Evolutionary conservation across 2,797 vertebrate genomes (phyloP), one percentile per base, ranked within the genome.

Genomic region (Tympanoctomys barrerae): DNA sequence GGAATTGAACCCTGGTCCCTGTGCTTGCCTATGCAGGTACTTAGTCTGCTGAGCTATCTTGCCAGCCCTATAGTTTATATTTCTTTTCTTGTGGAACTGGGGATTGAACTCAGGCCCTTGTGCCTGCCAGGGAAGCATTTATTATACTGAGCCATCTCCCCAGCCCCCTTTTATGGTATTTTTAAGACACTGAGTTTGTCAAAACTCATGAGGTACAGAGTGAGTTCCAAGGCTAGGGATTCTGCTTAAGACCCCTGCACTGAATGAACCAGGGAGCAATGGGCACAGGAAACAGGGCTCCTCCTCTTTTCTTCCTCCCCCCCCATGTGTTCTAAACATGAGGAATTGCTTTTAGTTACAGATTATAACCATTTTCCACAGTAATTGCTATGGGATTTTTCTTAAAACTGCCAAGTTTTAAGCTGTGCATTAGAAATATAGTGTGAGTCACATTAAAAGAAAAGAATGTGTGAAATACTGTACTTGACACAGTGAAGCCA

Each of bases 341-440:
- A 79, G 31, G 28, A 91, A 85, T 42, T 82, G 46, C 5, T 16
- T 31, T 5, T 82, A 68, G n/a, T 79, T 79, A 71, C 21, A 54
- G 39, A 39, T 46, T 78, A 83, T 77, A 77, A 75, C 68, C 13
- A 59, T 57, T 89, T 92, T 94, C 75, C 87, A 22, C 31, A 33
- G 89, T 84, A 64, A 95, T 94, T 94, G 10, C 26, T 54, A 1
- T 59, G 19, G n/a, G 42, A 8, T 83, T 21, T 68, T 94, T 75
- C 75, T 89, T 81, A 64, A 81, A 82, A 33, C 52, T 87, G 49
- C 7, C 61, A 91, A 77, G 19, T 59, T 71, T 87, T 13, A 83
- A 5, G 33, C 21, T 49, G 2, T 22, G 18, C 79, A 52, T 6
- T n/a, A 46, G 46, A 78, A 88, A 75, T 91, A 92, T 1, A 90